Base-by-base conservation (phyloP, 2,113 vertebrate species). In the Corythaixoides concolor region DNA sequence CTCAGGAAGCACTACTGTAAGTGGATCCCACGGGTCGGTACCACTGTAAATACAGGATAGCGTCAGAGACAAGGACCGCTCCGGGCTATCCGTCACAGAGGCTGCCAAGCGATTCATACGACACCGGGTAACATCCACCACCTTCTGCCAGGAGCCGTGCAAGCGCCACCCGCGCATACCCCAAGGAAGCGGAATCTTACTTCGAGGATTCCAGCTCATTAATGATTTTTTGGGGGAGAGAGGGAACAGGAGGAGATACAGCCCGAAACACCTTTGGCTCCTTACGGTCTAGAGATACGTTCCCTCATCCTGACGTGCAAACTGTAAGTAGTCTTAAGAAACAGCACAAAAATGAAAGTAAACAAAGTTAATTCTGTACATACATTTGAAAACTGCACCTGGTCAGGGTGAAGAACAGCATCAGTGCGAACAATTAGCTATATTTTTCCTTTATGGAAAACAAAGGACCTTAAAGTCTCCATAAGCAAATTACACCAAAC, bases 41-140 rank as follows among this genome's bases (percentile, higher is more conserved):
- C 62, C 3, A 2, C 37, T 69, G 49, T 22, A 56, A 90, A 59
- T 20, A 37, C 37, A 17, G 26, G 62, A 37, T 20, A 27, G 30
- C 2, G 21, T 12, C 43, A 15, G 45, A 27, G 39, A 35, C 8
- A 27, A 55, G 45, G 63, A 59, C 22, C 7, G 23, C 52, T 45
- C 43, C 0, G 1, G 19, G 59, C 55, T 62, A 7, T 7, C 32
- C 63, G 28, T 14, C 33, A 16, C 33, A 37, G 33, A 27, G 28
- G 10, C 56, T n/a, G 28, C 26, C 22, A n/a, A 21, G 20, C 1
- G 5, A 45, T 43, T 33, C 20, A 5, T 2, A 8, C 2, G 3
- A 37, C 19, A 28, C 33, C 5, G 2, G 58, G 28, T 30, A n/a
- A 47, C 47, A 52, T 32, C 24, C 23, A 18, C 37, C 3, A 1